Percentiles rank a stretch among this genome's conserved stretches.
These are phyloP conservation scores for Lucilia sericata DNA, from an alignment of 1,140 invertebrate species.

Conservation along the genomic window DNA sequence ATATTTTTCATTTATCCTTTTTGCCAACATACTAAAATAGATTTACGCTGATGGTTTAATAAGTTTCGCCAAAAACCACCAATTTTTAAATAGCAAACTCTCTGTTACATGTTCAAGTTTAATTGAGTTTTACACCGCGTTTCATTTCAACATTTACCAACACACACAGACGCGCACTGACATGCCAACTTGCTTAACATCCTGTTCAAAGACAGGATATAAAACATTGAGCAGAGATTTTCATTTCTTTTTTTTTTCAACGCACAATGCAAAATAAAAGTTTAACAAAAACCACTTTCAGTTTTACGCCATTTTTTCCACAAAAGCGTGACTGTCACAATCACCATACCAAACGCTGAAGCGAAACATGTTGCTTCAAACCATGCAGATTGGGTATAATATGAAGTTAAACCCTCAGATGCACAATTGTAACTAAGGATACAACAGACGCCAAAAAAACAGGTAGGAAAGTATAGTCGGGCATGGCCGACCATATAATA, in stretches of 20 bases:
- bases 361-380: not conserved
- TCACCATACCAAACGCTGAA: not conserved
- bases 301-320: conserved; percentile 20
- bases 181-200: not conserved
- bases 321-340: conserved; percentile 8
- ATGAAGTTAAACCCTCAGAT: not conserved
- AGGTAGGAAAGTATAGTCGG: too few relatives aligned
- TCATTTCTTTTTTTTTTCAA: not conserved
- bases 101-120: conserved; percentile 20
- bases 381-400: too few relatives aligned
- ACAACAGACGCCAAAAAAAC: not conserved
- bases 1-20: too few relatives aligned
- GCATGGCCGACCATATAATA: too few relatives aligned
- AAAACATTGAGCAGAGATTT: not conserved
- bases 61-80: not conserved
- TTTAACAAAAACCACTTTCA: not conserved
- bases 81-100: not conserved
- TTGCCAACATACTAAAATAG: too few relatives aligned
- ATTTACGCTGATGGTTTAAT: conserved; percentile 6
- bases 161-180: not conserved
- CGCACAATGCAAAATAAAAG: not conserved
- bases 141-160: not conserved
- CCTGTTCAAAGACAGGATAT: conserved; percentile 6
- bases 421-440: conserved; percentile 25
- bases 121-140: conserved; percentile 23